Conservation (phyloP, 2,888 invertebrate genomes). For the Cremastobaeus sp. region DNA sequence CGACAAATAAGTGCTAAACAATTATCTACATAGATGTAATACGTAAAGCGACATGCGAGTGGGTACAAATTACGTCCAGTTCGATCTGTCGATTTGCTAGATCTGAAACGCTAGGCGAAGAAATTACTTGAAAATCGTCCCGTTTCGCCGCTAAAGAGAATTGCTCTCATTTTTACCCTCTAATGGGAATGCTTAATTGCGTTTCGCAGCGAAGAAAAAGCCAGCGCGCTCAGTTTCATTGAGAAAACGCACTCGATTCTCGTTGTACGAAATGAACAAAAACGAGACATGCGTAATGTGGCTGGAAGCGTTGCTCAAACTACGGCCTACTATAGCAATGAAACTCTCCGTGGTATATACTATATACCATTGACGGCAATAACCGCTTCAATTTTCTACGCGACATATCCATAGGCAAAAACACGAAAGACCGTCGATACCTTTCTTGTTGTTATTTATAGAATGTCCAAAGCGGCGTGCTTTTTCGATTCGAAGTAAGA, state of each 20-base stretch:
- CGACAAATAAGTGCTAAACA: conserved; percentile 5
- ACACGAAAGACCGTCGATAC: conserved; percentile 27
- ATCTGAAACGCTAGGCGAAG: too few species aligned
- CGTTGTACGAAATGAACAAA: conserved; percentile 25
- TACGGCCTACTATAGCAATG: conserved; percentile 59
- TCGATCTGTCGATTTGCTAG: too few species aligned
- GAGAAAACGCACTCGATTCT: conserved; percentile 36
- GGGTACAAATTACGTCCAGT: too few species aligned
- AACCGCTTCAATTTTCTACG: conserved; percentile 56
- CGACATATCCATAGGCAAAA: conserved; percentile 45
- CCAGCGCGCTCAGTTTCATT: conserved; percentile 30
- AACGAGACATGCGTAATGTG: conserved; percentile 46
- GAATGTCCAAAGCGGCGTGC: conserved; percentile 18
- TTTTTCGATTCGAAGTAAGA: too few species aligned
- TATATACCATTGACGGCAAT: conserved; percentile 59
- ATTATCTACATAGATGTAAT: conserved; percentile 5
- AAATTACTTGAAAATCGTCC: too few species aligned
- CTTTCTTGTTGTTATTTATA: conserved; percentile 40
- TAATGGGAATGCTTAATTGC: conserved; percentile 43
- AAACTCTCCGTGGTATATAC: conserved; percentile 48
- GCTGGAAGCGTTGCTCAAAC: conserved; percentile 44
- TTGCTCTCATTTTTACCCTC: conserved; percentile 18
- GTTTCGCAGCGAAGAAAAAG: conserved; percentile 32
- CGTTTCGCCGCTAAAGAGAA: too few species aligned
- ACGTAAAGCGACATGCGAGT: too few species aligned